Evolutionary conservation across 1,140 invertebrate species (phyloP).

Genomic region (Macrobrachium rosenbergii): DNA sequence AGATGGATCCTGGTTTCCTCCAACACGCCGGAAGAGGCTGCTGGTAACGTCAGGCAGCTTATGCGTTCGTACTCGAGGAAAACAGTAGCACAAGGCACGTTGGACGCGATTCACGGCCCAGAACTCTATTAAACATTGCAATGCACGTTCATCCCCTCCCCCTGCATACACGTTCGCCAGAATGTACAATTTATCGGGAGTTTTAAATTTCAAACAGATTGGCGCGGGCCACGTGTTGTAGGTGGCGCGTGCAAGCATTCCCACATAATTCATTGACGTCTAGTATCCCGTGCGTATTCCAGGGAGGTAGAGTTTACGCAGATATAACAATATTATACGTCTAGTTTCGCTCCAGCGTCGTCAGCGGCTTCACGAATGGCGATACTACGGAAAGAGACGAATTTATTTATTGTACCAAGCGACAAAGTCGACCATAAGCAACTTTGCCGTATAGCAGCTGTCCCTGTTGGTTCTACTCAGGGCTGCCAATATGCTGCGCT

Average conservation of each 20-base stretch:
- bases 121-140: too few species aligned
- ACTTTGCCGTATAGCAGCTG: conserved; percentile 43
- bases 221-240: conserved; percentile 54
- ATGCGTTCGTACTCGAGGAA: not conserved
- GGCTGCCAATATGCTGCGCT: conserved; percentile 37
- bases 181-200: conserved; percentile 28
- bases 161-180: too few species aligned
- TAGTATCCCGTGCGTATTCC: too few species aligned
- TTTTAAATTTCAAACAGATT: conserved; percentile 56
- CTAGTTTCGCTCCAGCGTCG: too few species aligned
- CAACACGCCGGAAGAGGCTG: not conserved
- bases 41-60: too few species aligned
- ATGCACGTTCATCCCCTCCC: too few species aligned
- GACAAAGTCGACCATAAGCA: conserved; percentile 30
- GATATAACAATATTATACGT: too few species aligned
- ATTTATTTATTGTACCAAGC: not conserved
- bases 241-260: conserved; percentile 32
- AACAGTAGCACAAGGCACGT: not conserved
- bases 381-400: not conserved
- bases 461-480: conserved; percentile 32
- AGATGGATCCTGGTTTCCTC: conserved; percentile 22
- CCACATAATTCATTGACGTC: conserved; percentile 12
- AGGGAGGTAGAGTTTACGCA: too few species aligned
- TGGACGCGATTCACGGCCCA: not conserved
- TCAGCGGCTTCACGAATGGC: not conserved